phyloP scores from a whole-genome alignment of 2,113 vertebrate genomes.

The Columbina picui region DNA sequence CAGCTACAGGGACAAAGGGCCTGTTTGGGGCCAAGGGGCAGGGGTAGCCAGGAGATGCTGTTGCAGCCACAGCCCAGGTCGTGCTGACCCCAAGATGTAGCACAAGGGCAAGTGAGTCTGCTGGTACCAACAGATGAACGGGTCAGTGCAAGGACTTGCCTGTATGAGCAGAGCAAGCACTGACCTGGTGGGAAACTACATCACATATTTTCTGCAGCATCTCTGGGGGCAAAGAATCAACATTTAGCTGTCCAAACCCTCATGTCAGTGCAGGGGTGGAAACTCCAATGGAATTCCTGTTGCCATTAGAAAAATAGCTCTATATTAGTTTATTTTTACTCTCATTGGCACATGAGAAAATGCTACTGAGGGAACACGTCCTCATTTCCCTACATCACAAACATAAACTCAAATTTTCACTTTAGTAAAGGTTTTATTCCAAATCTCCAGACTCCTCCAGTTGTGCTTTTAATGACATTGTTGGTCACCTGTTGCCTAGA shows the following conservation, averaged over 20 bases:
- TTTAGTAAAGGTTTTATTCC: background rate
- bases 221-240: background rate
- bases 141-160: background rate
- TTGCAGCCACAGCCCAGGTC: background rate
- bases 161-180: background rate
- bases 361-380: fast-evolving
- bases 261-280: background rate
- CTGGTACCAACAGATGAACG: background rate
- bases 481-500: background rate
- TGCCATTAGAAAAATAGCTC: background rate
- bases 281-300: background rate
- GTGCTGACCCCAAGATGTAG: background rate
- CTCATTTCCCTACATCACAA: background rate
- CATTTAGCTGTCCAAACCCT: background rate
- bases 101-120: fast-evolving
- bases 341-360: background rate
- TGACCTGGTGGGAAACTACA: background rate
- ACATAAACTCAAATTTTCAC: background rate
- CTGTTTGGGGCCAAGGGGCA: background rate
- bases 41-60: background rate
- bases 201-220: background rate
- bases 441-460: background rate
- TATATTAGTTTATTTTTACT: background rate
- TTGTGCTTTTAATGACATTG: background rate
- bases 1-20: background rate